Evolutionary conservation across 2,888 invertebrate species (phyloP).

Genomic region (Plebejus melissa): DNA sequence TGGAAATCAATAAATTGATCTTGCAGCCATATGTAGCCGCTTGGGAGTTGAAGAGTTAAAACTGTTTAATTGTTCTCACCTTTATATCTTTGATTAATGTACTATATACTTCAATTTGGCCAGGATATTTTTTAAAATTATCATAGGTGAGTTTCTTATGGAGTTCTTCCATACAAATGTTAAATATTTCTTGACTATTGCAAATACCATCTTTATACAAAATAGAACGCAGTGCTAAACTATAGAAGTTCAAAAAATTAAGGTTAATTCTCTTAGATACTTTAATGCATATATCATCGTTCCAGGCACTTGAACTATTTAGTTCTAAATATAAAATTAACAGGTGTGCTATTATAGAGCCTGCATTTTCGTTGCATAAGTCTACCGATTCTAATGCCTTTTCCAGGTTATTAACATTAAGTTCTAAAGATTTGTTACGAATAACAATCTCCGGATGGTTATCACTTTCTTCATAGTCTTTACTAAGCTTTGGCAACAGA

Average conservation of each 20-base stretch:
- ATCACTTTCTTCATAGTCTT: constrained; percentile 51
- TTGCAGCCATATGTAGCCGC: too few relatives aligned
- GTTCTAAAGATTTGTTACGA: constrained; percentile 46
- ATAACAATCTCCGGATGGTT: constrained; percentile 51
- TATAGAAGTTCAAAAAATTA: constrained; percentile 47
- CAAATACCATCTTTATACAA: constrained; percentile 43
- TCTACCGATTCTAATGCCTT: constrained; percentile 46
- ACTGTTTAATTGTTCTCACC: constrained; percentile 40
- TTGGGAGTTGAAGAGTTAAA: background rate
- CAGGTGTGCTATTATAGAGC: constrained; percentile 46
- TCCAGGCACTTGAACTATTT: constrained; percentile 50
- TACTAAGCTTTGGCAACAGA: constrained; percentile 52
- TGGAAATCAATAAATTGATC: too few relatives aligned
- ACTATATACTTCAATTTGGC: constrained; percentile 57
- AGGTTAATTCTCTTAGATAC: constrained; percentile 47
- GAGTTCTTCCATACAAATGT: constrained; percentile 52
- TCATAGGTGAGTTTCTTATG: constrained; percentile 53
- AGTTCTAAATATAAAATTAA: constrained; percentile 56
- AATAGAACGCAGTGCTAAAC: constrained; percentile 46
- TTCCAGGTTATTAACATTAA: constrained; percentile 46
- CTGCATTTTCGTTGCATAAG: constrained; percentile 41
- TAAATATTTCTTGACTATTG: constrained; percentile 55
- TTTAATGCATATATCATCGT: constrained; percentile 44
- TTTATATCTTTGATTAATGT: constrained; percentile 48
- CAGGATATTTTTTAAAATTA: constrained; percentile 60